Conservation (phyloP, 2,113 vertebrate genomes). For the Lepisosteus osseus region DNA sequence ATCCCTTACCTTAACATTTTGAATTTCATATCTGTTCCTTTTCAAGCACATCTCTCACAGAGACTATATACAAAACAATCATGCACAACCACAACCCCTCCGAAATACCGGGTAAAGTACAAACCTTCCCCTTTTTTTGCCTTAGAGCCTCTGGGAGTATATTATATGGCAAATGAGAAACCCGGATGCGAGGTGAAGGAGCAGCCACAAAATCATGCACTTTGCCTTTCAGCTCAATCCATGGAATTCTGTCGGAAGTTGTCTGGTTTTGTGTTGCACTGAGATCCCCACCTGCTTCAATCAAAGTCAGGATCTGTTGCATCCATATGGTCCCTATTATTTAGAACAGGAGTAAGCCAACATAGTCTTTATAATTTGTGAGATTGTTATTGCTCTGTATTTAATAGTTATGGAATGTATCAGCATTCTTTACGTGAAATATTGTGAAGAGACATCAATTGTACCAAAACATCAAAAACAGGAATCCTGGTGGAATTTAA, state of each 20-base stretch:
- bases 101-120: background rate
- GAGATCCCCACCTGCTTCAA: constrained; percentile 43
- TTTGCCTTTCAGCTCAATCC: constrained; percentile 45
- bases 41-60: too few species aligned
- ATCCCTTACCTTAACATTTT: too few species aligned
- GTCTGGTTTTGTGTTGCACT: background rate
- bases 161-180: constrained; percentile 44
- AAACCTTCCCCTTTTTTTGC: constrained; percentile 51
- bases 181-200: constrained; percentile 31
- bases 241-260: constrained; percentile 37
- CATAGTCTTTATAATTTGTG: too few species aligned
- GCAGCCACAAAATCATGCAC: constrained; percentile 28
- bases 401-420: too few species aligned
- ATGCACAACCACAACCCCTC: too few species aligned
- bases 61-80: too few species aligned
- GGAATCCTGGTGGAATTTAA: too few species aligned
- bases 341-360: background rate
- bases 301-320: constrained; percentile 55
- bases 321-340: constrained; percentile 57
- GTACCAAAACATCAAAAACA: background rate
- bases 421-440: background rate
- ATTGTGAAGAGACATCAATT: too few species aligned
- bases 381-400: too few species aligned
- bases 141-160: constrained; percentile 46
- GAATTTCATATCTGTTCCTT: too few species aligned